A percentile compares a stretch with the other conserved stretches of the same genome.
phyloP scores from a whole-genome alignment of 2,113 vertebrate genomes.

The Typhlomys cinereus region DNA sequence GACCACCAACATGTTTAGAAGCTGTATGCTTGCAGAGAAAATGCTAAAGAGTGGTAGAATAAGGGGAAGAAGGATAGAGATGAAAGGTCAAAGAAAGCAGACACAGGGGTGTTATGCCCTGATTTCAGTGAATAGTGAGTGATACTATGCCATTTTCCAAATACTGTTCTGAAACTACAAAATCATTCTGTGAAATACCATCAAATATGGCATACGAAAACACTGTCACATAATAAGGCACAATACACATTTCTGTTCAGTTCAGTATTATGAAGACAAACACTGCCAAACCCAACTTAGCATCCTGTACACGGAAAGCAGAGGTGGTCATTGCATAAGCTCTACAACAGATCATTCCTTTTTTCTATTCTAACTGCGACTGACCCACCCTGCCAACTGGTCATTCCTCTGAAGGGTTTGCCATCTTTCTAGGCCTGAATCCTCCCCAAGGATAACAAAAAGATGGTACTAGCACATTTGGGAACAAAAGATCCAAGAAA shows the following conservation, averaged over 20 bases:
- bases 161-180: not conserved
- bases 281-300: conserved; percentile 30
- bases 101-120: not conserved
- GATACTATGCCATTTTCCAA: not conserved
- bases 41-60: not conserved
- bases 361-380: not conserved
- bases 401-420: not conserved
- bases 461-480: not conserved
- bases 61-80: not conserved
- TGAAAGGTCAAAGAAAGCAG: not conserved
- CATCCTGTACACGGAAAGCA: not conserved
- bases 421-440: not conserved
- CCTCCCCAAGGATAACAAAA: conserved; percentile 1
- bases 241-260: conserved; percentile 39
- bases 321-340: not conserved
- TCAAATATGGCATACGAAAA: conserved; percentile 16
- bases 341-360: not conserved
- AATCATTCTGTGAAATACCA: not conserved
- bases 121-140: not conserved
- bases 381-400: not conserved
- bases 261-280: conserved; percentile 18
- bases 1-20: not conserved
- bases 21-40: not conserved
- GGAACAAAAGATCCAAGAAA: not conserved
- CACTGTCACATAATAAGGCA: not conserved